Base-by-base conservation (phyloP, 1,140 invertebrate genomes). In the Saccostrea echinata region DNA sequence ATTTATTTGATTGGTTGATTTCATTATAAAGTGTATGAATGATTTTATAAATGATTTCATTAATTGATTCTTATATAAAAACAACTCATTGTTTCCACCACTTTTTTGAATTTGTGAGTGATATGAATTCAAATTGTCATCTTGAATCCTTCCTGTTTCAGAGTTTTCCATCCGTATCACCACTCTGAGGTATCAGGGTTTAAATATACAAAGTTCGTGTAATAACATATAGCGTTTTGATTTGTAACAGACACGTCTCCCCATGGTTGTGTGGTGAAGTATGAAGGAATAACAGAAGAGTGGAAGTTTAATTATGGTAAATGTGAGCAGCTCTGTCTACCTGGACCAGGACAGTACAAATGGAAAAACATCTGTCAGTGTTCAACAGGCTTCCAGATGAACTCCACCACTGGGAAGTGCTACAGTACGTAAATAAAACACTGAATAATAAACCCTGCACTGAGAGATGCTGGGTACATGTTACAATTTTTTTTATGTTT, bases 251-350 rank as follows among this genome's bases (percentile, higher is more conserved):
- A 76, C 12, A 33, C 27, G 12, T 27, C 13, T 16, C 68, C 68
- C 2, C 68, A 76, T 76, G 68, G 68, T 16, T 76, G 68, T 33
- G 68, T 76, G 90, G 27, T 86, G 68, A 76, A 76, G 27, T 33
- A 30, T 76, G 27, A 3, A 16, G 81, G 71, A 21, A 68, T 64
- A 30, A 85, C 61, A 12, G 92, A 91, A 76, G 90, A 68, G 0
- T 99, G 98, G 94, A 95, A 97, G 18, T 96, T 95, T 13, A 97
- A 97, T 89, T 99, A 99, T 92, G 98, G 98, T 0, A 97, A 97
- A 0, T 99, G 98, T 95, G 97, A 98, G 89, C 98, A 99, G 81
- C 96, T 99, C 21, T 99, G 98, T 94, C 96, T 99, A 16, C 98
- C 98, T 0, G 96, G 96, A 6, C 96, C 96, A 0, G 96, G 68